Percentiles rank a stretch among this genome's conserved stretches.
Evolutionary conservation across 1,140 invertebrate genomes (phyloP).

Genomic region (Popillia japonica): DNA sequence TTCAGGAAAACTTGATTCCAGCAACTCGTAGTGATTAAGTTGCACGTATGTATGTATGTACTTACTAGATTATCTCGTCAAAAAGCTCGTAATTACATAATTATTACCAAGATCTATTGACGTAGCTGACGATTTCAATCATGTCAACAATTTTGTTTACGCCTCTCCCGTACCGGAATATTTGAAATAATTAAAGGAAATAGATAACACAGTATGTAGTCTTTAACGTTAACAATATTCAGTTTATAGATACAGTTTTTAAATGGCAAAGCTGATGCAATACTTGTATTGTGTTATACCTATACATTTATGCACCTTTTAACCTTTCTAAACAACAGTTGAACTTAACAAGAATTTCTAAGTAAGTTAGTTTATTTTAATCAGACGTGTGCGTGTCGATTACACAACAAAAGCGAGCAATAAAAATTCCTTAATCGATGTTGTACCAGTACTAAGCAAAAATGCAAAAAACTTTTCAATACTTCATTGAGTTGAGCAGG

Average conservation of each 20-base stretch:
- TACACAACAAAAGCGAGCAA: background rate
- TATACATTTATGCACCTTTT: background rate
- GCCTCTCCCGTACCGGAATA: background rate
- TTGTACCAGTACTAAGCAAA: background rate
- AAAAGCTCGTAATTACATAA: background rate
- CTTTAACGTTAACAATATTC: too few species aligned
- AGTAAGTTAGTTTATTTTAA: too few species aligned
- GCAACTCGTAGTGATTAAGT: background rate
- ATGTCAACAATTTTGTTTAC: constrained; percentile 3
- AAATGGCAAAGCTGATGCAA: background rate
- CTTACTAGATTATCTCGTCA: background rate
- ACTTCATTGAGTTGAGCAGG: background rate
- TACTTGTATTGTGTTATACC: background rate
- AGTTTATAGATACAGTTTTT: background rate
- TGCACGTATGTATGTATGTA: background rate
- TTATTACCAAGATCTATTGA: background rate
- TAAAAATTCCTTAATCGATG: background rate
- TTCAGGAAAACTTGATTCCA: background rate
- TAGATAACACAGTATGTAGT: background rate
- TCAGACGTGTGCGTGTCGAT: background rate
- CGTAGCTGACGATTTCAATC: background rate
- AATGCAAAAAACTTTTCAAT: too few species aligned
- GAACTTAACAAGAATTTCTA: background rate
- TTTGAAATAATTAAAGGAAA: background rate
- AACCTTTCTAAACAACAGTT: background rate